These are phyloP conservation scores for Stomatorhinus walkeri DNA, from an alignment of 2,797 vertebrate genomes.

Conservation along the genomic window DNA sequence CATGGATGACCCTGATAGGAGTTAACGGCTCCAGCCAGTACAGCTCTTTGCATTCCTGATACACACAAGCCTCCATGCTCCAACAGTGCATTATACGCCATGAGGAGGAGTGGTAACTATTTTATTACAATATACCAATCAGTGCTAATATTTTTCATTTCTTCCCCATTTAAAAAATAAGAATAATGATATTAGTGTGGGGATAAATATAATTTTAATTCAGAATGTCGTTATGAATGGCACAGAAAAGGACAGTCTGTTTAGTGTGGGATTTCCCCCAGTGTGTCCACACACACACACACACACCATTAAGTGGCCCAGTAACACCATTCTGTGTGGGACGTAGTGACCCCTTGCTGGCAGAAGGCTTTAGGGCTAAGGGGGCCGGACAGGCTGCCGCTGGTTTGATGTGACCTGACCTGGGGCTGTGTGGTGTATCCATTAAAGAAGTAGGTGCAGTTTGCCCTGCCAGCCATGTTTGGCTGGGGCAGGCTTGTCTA, in stretches of 20 bases:
- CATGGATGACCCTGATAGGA: not conserved
- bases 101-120: not conserved
- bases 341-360: slow-evolving; percentile 34
- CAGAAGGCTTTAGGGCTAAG: slow-evolving; percentile 21
- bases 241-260: not conserved
- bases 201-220: not conserved
- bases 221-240: not conserved
- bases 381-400: slow-evolving; percentile 32
- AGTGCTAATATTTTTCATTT: not conserved
- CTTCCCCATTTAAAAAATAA: not conserved
- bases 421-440: slow-evolving; percentile 36
- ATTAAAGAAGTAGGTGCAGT: slow-evolving; percentile 18
- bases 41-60: not conserved
- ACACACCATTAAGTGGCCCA: not conserved
- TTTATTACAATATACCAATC: not conserved
- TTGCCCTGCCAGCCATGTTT: not conserved
- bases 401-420: slow-evolving; percentile 38
- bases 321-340: slow-evolving; percentile 17
- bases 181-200: not conserved
- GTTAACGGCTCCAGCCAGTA: not conserved
- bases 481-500: not conserved
- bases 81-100: not conserved
- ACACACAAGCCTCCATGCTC: not conserved
- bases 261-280: not conserved
- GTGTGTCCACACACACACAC: slow-evolving; percentile 1